Evolutionary conservation across 2,113 vertebrate species (phyloP), one percentile per base, ranked within the genome.

Genomic region (Emydocephalus ijimae): DNA sequence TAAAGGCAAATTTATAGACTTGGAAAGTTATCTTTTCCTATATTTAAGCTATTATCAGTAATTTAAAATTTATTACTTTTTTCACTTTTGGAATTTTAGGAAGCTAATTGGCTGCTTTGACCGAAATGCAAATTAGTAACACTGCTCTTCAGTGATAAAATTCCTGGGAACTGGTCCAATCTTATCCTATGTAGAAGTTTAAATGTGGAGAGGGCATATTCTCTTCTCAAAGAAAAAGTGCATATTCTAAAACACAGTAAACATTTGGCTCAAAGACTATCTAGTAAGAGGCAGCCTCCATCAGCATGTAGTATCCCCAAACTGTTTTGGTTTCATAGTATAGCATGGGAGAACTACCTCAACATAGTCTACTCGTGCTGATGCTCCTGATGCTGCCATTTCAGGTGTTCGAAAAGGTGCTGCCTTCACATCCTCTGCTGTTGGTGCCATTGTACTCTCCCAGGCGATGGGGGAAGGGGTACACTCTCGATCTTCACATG

Each of bases 341-440:
- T 0, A 93, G 95, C 93, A 91, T 93, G 94, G 96, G 96, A 97
- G 95, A 97, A 95, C 97, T 94, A 96, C 97, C 96, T 97, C 97
- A 96, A 95, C 96, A 95, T 94, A 97, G 96, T 94, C 96, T 97
- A 97, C 81, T 96, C 88, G 88, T 96, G 96, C 94, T 94, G 97
- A 92, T 90, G 96, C 92, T 97, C 96, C 95, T 96, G 95, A 94
- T 48, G 96, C 96, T 97, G 96, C 96, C 96, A 97, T 95, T 95
- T 95, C 96, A 96, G 95, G 93, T 95, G 95, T 95, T 94, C 90
- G 57, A 96, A 96, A 96, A 96, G 94, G 94, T 95, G 96, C 94
- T 93, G 96, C 85, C 94, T 97, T 96, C 97, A 94, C 93, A 93
- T 97, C 96, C 95, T 95, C 96, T 94, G 96, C 20, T 95, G 96